Percentiles rank a stretch among this genome's conserved stretches.
phyloP scores from a whole-genome alignment of 1,140 invertebrate genomes.

The Lasioglossum albipes region DNA sequence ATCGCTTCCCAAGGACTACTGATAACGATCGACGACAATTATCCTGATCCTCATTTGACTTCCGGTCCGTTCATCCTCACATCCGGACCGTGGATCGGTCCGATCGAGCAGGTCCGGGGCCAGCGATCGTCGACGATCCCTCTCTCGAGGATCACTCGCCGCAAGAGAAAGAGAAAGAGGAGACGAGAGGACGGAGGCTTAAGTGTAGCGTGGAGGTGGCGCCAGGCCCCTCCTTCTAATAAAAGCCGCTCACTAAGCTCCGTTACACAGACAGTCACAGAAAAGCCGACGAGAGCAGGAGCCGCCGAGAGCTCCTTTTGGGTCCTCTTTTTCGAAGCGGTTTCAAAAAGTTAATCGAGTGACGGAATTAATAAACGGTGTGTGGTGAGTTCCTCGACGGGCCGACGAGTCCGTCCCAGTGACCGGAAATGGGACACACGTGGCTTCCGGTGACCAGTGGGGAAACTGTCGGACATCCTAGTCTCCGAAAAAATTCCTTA shows the following conservation, averaged over 20 bases:
- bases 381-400: constrained; percentile 70
- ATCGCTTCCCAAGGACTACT: too few relatives aligned
- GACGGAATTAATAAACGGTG: constrained; percentile 64
- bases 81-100: constrained; percentile 9
- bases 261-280: constrained; percentile 79
- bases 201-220: constrained; percentile 78
- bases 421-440: constrained; percentile 31
- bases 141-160: constrained; percentile 23
- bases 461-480: constrained; percentile 25
- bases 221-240: constrained; percentile 79
- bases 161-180: constrained; percentile 24
- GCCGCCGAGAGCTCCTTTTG: constrained; percentile 71
- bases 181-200: constrained; percentile 58
- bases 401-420: constrained; percentile 12
- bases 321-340: constrained; percentile 36
- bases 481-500: neutral
- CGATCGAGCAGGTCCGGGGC: neutral
- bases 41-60: neutral
- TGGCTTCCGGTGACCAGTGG: constrained; percentile 40
- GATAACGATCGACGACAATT: neutral
- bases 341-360: constrained; percentile 38
- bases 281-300: constrained; percentile 75
- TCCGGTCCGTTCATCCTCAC: constrained; percentile 14
- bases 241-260: constrained; percentile 80
- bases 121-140: constrained; percentile 16